A percentile compares a stretch with the other conserved stretches of the same genome.
Conservation (phyloP, 2,888 invertebrate species). For the Lathronympha strigana region DNA sequence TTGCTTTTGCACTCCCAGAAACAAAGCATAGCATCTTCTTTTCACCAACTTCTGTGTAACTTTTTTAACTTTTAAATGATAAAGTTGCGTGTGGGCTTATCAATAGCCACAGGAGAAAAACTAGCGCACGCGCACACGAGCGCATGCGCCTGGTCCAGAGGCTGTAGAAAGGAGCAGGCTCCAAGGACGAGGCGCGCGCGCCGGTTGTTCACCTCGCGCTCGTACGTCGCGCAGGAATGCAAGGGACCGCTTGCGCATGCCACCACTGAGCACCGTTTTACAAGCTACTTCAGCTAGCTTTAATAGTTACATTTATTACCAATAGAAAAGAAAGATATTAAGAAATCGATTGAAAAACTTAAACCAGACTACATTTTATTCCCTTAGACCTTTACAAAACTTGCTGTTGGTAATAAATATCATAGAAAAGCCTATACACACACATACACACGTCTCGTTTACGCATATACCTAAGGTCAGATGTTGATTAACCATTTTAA, state of each 20-base stretch:
- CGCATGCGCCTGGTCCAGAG: conserved; percentile 47
- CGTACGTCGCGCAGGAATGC: conserved; percentile 62
- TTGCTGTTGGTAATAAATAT: too few relatives aligned
- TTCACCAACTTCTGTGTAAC: background rate
- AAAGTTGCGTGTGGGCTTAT: conserved; percentile 11
- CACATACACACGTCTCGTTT: too few relatives aligned
- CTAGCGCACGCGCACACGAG: conserved; percentile 2
- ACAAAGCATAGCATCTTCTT: too few relatives aligned
- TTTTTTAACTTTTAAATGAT: background rate
- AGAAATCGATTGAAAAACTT: too few relatives aligned
- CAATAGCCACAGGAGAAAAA: conserved; percentile 11
- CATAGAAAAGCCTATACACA: too few relatives aligned
- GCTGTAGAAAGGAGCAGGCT: conserved; percentile 76
- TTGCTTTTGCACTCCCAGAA: too few relatives aligned
- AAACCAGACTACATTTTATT: too few relatives aligned
- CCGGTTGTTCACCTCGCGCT: conserved; percentile 77
- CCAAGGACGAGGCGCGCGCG: conserved; percentile 73
- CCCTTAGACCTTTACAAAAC: too few relatives aligned
- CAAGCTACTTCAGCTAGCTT: conserved; percentile 30
- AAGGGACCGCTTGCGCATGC: conserved; percentile 59
- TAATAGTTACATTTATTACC: background rate
- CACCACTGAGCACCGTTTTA: conserved; percentile 45
- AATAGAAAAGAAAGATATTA: too few relatives aligned
- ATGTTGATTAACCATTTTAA: too few relatives aligned
- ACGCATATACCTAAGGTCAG: too few relatives aligned